Evolutionary conservation across 2,113 vertebrate species (phyloP).

Genomic region (Hippocampus zosterae): DNA sequence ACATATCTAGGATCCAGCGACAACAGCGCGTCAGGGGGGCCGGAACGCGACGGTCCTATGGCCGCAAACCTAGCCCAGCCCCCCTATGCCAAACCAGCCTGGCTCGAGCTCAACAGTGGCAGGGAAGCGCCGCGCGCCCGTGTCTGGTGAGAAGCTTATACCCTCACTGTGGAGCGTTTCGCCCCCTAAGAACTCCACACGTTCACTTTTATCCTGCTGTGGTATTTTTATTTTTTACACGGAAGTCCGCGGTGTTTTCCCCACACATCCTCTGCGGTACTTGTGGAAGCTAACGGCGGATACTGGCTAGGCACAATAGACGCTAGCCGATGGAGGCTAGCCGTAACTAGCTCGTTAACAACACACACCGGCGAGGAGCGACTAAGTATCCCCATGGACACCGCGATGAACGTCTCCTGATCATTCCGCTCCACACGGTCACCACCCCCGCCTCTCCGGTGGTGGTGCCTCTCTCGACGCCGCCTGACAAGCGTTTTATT

Average conservation of each 20-base stretch:
- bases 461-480: not conserved
- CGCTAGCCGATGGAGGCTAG: conserved; percentile 49
- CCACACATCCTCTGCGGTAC: conserved; percentile 4
- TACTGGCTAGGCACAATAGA: conserved; percentile 48
- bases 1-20: not conserved
- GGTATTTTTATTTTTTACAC: not conserved
- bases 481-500: conserved; percentile 4
- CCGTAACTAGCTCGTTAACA: conserved; percentile 50
- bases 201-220: not conserved
- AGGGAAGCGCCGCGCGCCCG: conserved; percentile 34
- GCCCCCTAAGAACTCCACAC: not conserved
- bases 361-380: conserved; percentile 46
- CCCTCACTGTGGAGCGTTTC: conserved; percentile 16
- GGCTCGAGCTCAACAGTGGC: conserved; percentile 42
- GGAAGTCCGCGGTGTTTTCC: not conserved
- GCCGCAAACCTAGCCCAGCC: conserved; percentile 54
- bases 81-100: conserved; percentile 53
- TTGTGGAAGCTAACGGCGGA: conserved; percentile 21
- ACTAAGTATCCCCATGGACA: conserved; percentile 23
- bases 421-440: conserved; percentile 7
- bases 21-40: conserved; percentile 7
- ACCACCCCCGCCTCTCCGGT: not conserved
- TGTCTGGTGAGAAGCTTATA: conserved; percentile 36
- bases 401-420: conserved; percentile 36
- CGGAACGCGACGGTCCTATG: conserved; percentile 48